Evolutionary conservation across 1,140 invertebrate genomes (phyloP).

Genomic region (Oedothorax gibbosus): DNA sequence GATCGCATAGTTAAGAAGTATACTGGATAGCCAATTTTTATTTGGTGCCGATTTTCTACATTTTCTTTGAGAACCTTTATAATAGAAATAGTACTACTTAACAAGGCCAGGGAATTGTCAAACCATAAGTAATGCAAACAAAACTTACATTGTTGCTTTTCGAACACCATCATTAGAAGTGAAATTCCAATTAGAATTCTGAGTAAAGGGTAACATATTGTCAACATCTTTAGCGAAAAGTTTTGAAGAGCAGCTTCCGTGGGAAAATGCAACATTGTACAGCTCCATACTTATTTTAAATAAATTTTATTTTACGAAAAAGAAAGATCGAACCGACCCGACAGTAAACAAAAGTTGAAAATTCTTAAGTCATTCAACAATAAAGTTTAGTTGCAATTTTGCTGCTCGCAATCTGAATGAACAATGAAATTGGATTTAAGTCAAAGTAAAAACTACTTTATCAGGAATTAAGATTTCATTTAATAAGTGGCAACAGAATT

Average conservation of each 20-base stretch:
- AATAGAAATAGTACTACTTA: background rate
- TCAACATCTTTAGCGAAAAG: conserved; percentile 43
- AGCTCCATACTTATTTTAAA: too few relatives aligned
- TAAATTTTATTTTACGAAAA: too few relatives aligned
- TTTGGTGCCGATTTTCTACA: background rate
- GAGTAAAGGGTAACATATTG: conserved; percentile 48
- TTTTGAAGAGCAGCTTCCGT: conserved; percentile 30
- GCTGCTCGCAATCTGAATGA: too few relatives aligned
- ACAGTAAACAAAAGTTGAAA: too few relatives aligned
- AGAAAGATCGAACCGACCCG: too few relatives aligned
- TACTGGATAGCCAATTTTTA: background rate
- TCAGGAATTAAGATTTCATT: too few relatives aligned
- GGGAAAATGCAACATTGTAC: background rate
- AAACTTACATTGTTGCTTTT: conserved; percentile 21
- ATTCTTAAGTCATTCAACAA: too few relatives aligned
- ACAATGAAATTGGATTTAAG: too few relatives aligned
- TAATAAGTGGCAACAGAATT: too few relatives aligned
- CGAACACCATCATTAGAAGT: background rate
- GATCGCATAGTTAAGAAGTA: background rate
- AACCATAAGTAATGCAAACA: background rate
- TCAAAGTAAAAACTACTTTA: too few relatives aligned
- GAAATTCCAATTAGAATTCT: conserved; percentile 39
- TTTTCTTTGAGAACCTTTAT: background rate
- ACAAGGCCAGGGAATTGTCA: background rate
- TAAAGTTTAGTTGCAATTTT: too few relatives aligned